phyloP scores from a whole-genome alignment of 2,113 vertebrate genomes.

The Protobothrops flavoviridis region DNA sequence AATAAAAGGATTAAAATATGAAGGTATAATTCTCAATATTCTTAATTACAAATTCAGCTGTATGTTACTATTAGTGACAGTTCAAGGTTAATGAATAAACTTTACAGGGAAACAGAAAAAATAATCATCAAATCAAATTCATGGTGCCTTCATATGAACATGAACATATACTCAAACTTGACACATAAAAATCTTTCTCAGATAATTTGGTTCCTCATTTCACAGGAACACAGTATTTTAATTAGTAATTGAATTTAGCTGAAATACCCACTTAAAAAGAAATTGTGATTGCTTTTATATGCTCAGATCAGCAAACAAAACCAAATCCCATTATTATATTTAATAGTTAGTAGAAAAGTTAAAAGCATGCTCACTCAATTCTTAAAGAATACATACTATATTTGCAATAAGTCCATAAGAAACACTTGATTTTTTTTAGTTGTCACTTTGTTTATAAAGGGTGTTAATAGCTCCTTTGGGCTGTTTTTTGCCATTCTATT shows the following conservation, averaged over 20 bases:
- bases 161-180: not conserved
- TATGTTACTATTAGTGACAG: not conserved
- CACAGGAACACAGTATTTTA: not conserved
- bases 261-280: not conserved
- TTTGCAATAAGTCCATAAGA: constrained; percentile 42
- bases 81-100: constrained; percentile 1
- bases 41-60: not conserved
- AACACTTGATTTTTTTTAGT: constrained; percentile 56
- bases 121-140: not conserved
- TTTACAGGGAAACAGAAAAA: not conserved
- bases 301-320: not conserved
- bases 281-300: not conserved
- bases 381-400: constrained; percentile 7
- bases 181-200: constrained; percentile 5
- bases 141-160: not conserved
- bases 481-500: not conserved
- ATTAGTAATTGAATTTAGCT: not conserved
- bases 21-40: not conserved
- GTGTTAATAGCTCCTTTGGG: not conserved
- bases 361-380: not conserved
- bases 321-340: not conserved
- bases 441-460: constrained; percentile 33
- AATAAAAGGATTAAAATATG: not conserved
- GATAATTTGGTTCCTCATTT: not conserved
- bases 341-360: not conserved